Base-by-base conservation (phyloP, 2,797 vertebrate species). In the Urocyon cinereoargenteus region DNA sequence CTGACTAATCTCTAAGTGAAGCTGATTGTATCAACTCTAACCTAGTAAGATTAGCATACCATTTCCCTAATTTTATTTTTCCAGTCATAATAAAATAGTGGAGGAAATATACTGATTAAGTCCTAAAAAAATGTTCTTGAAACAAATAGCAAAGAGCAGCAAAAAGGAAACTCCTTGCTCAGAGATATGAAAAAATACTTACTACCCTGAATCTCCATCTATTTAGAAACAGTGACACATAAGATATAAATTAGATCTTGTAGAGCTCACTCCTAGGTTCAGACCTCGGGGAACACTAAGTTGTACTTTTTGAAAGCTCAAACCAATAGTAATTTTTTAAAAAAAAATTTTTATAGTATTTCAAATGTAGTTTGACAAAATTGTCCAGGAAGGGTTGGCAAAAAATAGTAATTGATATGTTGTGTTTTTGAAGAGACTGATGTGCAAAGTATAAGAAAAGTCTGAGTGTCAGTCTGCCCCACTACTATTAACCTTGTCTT, bases 1-100 rank as follows among this genome's bases (percentile, higher is more conserved):
- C 21, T 83, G 40, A 86, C 75, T 93, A 86, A 90, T 79, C 75
- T 79, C 28, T 89, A 86, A 83, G 45, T 79, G 75, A 96, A 59
- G 4, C 34, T 96, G 61, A 87, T 81, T 19, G 28, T 53, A 90
- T 26, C 49, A 84, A 93, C 26, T 68, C 55, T 79, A 91, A 88
- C 53, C 19, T 68, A 93, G 36, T 66, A 90, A 83, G 12, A 78
- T 51, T 81, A 82, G 28, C 11, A 28, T 78, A 66, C 13, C 5
- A 87, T 66, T 91, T 85, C 18, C 12, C 31, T 89, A 68, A 93
- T 78, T 95, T 92, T 90, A 96, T 68, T 94, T 96, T 94, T 72
- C 19, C 14, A 75, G 16, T 40, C 53, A 79, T 55, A 70, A 70
- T 86, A 91, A 91, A 91, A 86, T 49, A 55, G 1, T 79, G 13